phyloP scores from a whole-genome alignment of 2,888 invertebrate genomes.

The Orchesellides sinensis region DNA sequence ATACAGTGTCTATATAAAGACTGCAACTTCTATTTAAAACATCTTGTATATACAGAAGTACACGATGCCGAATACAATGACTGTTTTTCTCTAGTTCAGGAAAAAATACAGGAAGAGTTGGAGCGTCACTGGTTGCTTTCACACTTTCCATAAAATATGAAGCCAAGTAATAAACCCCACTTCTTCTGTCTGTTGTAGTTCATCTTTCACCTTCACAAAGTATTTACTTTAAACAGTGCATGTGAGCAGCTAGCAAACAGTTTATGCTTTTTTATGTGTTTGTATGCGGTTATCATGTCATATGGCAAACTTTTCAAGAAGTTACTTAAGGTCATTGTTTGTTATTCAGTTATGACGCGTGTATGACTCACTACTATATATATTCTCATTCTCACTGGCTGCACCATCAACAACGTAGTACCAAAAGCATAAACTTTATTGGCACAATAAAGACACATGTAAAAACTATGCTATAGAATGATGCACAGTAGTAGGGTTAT shows the following conservation, averaged over 20 bases:
- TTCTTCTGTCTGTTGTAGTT: slow-evolving; percentile 4
- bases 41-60: too few species aligned
- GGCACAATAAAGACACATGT: slow-evolving; percentile 1
- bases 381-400: background rate
- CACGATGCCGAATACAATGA: too few species aligned
- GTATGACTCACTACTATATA: too few species aligned
- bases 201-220: slow-evolving; percentile 10
- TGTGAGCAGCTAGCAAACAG: too few species aligned
- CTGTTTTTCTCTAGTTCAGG: too few species aligned
- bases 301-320: slow-evolving; percentile 20
- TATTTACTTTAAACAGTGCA: too few species aligned
- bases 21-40: too few species aligned
- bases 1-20: background rate
- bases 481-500: background rate
- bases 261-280: background rate
- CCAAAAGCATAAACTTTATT: background rate
- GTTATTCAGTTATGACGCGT: background rate
- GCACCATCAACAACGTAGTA: background rate
- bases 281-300: background rate
- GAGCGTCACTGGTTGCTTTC: slow-evolving; percentile 52
- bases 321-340: background rate
- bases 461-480: background rate
- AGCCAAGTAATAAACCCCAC: slow-evolving; percentile 5
- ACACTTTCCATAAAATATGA: slow-evolving; percentile 24
- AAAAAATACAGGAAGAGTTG: too few species aligned